Evolutionary conservation across 2,888 invertebrate species (phyloP), one percentile per base, ranked within the genome.

Genomic region (Celastrina argiolus): DNA sequence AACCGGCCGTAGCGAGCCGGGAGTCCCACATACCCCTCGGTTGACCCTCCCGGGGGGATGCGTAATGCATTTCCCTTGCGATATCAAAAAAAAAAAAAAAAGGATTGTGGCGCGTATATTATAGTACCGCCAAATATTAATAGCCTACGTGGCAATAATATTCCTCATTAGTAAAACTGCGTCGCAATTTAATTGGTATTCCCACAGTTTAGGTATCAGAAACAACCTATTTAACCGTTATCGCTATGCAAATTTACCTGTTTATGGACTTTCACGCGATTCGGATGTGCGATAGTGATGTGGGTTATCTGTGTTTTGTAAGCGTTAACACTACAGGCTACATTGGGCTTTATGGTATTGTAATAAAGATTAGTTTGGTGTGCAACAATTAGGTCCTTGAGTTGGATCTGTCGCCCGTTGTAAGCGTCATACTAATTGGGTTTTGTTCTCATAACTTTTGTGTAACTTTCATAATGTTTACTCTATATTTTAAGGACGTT

Each of bases 241-340:
- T 72, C 72, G 64, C 73, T 82, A 85, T 85, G 86, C 82, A 85
- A 87, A 87, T 87, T 81, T 76, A 75, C 78, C 76, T 74, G 78
- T 76, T 78, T 79, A 74, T 72, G 69, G 69, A 78, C 81, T 87
- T 85, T 84, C 81, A 81, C 81, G 81, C 76, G 80, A 81, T 77
- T 75, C 76, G 82, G 82, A 81, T 78, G 74, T 74, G 68, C 65
- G 85, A 83, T 85, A 84, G 73, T 73, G 67, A 88, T 82, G 79
- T 88, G 78, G 89, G 88, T 88, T 89, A 88, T 88, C 78, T 72
- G 66, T 72, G 77, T 81, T 78, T 78, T 75, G 76, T 72, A 76
- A 73, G 34, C 61, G 67, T 63, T 39, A 61, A 42, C 56, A 14
- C 7, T 58, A 10, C 34, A n/a, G 14, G 6, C 22, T 5, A 39